Evolutionary conservation across 2,113 vertebrate genomes (phyloP).

Genomic region (Panthera leo): DNA sequence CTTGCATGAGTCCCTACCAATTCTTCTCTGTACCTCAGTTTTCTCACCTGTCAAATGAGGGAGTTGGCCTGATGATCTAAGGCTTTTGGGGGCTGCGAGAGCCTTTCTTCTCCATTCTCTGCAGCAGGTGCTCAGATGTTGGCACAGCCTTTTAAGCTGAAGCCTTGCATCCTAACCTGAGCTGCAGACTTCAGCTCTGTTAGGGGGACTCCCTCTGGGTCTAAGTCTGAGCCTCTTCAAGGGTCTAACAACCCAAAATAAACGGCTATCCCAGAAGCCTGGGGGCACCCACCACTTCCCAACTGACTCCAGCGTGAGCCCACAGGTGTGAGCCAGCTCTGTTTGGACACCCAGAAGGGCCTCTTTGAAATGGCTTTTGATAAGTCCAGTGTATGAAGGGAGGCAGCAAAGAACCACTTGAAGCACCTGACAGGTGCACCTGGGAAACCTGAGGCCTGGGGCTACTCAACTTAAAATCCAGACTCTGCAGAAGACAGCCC

Average conservation of each 20-base stretch:
- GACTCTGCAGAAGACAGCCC: background rate
- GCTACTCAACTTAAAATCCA: background rate
- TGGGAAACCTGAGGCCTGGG: background rate
- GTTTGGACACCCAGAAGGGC: background rate
- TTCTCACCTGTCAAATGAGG: background rate
- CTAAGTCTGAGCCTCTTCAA: background rate
- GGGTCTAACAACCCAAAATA: conserved; percentile 48
- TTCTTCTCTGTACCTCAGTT: background rate
- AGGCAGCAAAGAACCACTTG: background rate
- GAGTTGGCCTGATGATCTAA: background rate
- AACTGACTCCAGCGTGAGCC: background rate
- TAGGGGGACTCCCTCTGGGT: background rate
- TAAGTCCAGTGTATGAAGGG: background rate
- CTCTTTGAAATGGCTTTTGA: conserved; percentile 48
- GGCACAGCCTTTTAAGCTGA: background rate
- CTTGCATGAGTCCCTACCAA: background rate
- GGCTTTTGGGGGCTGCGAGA: background rate
- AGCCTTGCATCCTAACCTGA: conserved; percentile 33
- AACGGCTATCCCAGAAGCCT: conserved; percentile 23
- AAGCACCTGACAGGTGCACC: background rate
- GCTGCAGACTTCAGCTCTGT: background rate
- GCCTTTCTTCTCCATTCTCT: background rate
- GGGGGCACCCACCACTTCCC: background rate
- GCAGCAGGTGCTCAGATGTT: background rate
- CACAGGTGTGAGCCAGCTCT: conserved; percentile 22